These are phyloP conservation scores for Actinostola sp. DNA, from an alignment of 92 coral and sea anemone species.

Conservation along the genomic window DNA sequence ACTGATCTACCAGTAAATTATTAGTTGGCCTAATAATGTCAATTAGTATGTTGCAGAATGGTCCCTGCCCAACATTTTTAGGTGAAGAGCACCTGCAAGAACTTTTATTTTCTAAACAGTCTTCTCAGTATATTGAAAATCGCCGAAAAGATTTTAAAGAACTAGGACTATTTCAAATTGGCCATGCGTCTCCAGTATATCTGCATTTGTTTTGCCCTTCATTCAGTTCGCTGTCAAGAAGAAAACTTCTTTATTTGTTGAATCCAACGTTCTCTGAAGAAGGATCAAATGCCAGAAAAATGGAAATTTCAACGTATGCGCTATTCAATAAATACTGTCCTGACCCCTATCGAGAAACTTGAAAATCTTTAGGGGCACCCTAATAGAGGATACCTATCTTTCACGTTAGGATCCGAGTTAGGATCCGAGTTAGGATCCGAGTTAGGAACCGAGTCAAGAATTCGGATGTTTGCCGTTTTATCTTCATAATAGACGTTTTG, in stretches of 20 bases:
- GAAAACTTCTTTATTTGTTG: constrained; percentile 31
- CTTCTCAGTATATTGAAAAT: constrained; percentile 23
- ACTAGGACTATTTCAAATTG: constrained; percentile 60
- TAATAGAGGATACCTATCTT: too few species aligned
- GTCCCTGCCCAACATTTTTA: constrained; percentile 60
- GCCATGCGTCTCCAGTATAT: constrained; percentile 37
- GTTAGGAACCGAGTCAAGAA: too few species aligned
- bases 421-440: too few species aligned
- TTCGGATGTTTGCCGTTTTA: too few species aligned
- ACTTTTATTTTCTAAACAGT: constrained; percentile 24
- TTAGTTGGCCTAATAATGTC: constrained; percentile 68
- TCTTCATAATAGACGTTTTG: too few species aligned
- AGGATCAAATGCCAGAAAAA: constrained; percentile 42
- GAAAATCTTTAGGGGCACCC: too few species aligned
- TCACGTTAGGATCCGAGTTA: too few species aligned
- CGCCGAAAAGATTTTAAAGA: constrained; percentile 41
- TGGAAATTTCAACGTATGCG: constrained; percentile 32
- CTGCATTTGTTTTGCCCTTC: constrained; percentile 51
- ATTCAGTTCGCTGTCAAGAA: constrained; percentile 29
- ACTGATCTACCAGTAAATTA: too few species aligned
- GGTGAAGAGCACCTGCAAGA: constrained; percentile 55
- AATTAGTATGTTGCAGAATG: constrained; percentile 69
- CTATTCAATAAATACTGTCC: constrained; percentile 29
- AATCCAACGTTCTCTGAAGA: constrained; percentile 33
- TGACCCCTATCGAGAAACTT: too few species aligned